Evolutionary conservation across 1,140 invertebrate species (phyloP).

Genomic region (Aphis craccivora): DNA sequence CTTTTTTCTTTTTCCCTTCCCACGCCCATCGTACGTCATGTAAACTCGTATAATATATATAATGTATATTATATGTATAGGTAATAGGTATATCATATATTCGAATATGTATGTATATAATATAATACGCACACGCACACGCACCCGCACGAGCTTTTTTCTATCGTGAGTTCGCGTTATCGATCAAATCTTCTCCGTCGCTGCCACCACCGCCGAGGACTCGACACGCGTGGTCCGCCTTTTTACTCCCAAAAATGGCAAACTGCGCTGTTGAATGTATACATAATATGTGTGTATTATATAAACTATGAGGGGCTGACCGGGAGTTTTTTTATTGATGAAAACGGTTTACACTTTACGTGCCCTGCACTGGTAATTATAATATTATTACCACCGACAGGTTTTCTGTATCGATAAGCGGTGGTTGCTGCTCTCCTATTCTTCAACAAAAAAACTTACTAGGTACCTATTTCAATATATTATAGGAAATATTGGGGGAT

Average conservation of each 20-base stretch:
- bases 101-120: not conserved
- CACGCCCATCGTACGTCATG: not conserved
- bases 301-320: not conserved
- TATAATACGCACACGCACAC: slow-evolving; percentile 11
- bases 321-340: not conserved
- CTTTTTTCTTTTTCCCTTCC: not conserved
- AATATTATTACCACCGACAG: not conserved
- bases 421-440: not conserved
- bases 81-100: not conserved
- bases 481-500: too few relatives aligned
- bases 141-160: slow-evolving; percentile 25
- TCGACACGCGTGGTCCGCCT: slow-evolving; percentile 29
- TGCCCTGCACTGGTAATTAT: not conserved
- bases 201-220: not conserved
- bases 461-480: too few relatives aligned
- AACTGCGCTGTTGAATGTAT: not conserved
- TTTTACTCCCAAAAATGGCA: not conserved
- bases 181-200: slow-evolving; percentile 42
- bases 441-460: not conserved
- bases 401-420: not conserved
- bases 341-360: not conserved
- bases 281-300: not conserved
- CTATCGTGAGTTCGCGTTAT: slow-evolving; percentile 33
- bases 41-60: not conserved
- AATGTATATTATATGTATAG: not conserved